Conservation (phyloP, 2,888 invertebrate genomes). For the Parnassius mnemosyne region DNA sequence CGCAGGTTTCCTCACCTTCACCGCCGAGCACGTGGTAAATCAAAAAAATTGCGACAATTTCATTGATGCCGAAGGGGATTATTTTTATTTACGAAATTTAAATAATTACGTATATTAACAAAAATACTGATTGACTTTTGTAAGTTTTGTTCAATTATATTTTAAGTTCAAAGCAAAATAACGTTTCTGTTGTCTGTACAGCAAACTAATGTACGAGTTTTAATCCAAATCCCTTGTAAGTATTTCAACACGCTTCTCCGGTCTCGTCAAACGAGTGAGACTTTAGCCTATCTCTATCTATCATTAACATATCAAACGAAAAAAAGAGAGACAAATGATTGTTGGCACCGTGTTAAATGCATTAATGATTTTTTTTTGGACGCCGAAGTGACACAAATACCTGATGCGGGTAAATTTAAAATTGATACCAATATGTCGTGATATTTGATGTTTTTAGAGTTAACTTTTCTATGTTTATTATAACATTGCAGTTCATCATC, state of each 20-base stretch:
- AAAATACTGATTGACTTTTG: no score
- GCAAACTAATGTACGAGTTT: constrained; percentile 56
- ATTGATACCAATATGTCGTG: background rate
- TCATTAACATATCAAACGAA: constrained; percentile 27
- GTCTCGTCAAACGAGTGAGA: constrained; percentile 50
- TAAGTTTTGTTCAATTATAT: no score
- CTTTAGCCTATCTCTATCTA: constrained; percentile 38
- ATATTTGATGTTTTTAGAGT: no score
- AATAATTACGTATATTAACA: no score
- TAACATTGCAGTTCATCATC: no score
- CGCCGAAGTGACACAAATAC: constrained; percentile 21
- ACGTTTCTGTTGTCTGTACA: constrained; percentile 52
- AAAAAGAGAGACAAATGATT: constrained; percentile 32
- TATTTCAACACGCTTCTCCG: constrained; percentile 66
- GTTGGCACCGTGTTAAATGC: constrained; percentile 25
- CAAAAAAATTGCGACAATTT: no score
- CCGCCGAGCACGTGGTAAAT: no score
- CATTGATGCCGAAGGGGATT: no score
- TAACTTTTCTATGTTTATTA: no score
- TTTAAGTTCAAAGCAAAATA: background rate
- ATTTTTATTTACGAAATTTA: no score
- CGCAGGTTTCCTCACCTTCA: no score
- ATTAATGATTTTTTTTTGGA: constrained; percentile 27
- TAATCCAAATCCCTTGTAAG: constrained; percentile 73
- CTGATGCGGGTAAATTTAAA: constrained; percentile 15